These are phyloP conservation scores for Anorthoa munda DNA, from an alignment of 2,888 invertebrate species.

Conservation along the genomic window DNA sequence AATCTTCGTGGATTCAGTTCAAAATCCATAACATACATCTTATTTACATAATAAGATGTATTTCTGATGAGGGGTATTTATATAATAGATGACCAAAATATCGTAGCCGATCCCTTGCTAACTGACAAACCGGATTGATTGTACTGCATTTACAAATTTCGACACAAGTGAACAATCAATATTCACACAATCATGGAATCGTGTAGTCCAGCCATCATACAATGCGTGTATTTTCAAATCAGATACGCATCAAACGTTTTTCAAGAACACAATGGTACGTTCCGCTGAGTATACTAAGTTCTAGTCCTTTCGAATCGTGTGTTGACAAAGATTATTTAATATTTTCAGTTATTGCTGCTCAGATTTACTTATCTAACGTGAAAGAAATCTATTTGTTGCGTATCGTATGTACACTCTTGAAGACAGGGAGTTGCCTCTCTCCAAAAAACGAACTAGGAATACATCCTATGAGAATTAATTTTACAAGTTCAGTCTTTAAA, in stretches of 20 bases:
- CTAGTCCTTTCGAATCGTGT: constrained; percentile 7
- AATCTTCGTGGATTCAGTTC: not conserved
- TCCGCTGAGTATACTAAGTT: constrained; percentile 9
- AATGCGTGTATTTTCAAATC: constrained; percentile 38
- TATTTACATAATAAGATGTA: too few species aligned
- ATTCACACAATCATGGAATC: constrained; percentile 13
- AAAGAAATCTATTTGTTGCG: not conserved
- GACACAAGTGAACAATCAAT: constrained; percentile 40
- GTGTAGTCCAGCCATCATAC: constrained; percentile 5
- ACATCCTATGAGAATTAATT: not conserved
- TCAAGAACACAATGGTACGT: constrained; percentile 15
- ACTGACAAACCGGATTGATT: not conserved
- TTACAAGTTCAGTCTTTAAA: not conserved
- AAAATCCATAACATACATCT: not conserved
- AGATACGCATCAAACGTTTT: constrained; percentile 22
- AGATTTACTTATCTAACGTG: not conserved
- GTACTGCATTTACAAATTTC: constrained; percentile 26
- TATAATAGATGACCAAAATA: not conserved
- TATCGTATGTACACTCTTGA: not conserved
- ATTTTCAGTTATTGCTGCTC: not conserved
- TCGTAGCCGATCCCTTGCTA: not conserved
- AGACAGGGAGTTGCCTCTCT: not conserved
- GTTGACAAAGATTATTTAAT: not conserved
- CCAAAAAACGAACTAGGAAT: not conserved
- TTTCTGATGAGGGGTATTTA: not conserved